Evolutionary conservation across 2,888 invertebrate genomes (phyloP).

Genomic region (Onchidella celtica): DNA sequence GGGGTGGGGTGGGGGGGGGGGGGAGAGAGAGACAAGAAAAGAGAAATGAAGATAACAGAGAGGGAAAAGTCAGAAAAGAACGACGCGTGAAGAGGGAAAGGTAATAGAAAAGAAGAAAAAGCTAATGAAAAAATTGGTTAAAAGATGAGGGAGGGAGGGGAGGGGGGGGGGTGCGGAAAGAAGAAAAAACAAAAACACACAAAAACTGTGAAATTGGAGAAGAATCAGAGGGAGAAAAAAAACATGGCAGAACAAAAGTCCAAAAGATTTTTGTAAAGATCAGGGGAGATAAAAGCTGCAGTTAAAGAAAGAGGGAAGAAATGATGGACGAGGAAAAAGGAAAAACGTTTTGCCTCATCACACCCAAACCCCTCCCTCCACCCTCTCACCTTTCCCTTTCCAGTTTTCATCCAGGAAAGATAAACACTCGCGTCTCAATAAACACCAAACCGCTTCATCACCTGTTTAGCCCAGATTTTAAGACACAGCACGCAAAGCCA

Average conservation of each 20-base stretch:
- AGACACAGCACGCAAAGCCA: too few species aligned
- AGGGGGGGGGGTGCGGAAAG: background rate
- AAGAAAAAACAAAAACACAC: too few species aligned
- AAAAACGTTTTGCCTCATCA: too few species aligned
- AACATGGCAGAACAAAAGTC: too few species aligned
- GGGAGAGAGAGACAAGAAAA: slow-evolving; percentile 22
- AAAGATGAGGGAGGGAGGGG: background rate
- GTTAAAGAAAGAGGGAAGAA: background rate
- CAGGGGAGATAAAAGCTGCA: background rate
- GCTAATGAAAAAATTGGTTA: background rate
- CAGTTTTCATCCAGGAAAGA: too few species aligned
- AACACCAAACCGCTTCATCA: too few species aligned
- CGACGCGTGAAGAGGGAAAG: background rate
- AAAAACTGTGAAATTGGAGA: too few species aligned
- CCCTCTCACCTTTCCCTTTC: too few species aligned
- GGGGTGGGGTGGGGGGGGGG: background rate
- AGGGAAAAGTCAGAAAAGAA: background rate
- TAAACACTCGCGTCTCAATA: too few species aligned
- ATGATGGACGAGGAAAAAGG: background rate
- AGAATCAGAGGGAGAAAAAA: background rate
- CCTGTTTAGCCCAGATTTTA: too few species aligned
- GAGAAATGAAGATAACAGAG: background rate
- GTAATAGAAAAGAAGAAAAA: background rate
- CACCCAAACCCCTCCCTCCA: too few species aligned
- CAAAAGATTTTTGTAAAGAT: too few species aligned